Conservation (phyloP, 1,140 invertebrate species). For the Atta colombica region DNA sequence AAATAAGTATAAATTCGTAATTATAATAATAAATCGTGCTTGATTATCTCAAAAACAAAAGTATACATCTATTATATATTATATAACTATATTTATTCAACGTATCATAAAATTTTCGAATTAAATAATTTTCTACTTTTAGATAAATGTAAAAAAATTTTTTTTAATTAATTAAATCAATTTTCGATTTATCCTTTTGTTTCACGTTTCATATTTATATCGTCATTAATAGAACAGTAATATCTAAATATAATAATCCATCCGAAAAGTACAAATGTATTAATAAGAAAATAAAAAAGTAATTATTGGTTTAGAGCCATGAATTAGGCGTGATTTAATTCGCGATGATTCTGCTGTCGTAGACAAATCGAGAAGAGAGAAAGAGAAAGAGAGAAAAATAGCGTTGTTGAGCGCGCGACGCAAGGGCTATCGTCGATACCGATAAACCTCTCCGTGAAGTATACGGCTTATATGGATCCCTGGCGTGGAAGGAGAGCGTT, state of each 20-base stretch:
- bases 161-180: neutral
- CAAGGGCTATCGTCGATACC: neutral
- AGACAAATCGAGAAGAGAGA: neutral
- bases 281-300: neutral
- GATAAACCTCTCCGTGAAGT: constrained; percentile 40
- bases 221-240: neutral
- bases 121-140: neutral
- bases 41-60: neutral
- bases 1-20: neutral
- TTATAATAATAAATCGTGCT: neutral
- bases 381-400: neutral
- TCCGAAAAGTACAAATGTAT: neutral
- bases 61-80: neutral
- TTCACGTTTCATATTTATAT: neutral
- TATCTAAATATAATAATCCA: neutral
- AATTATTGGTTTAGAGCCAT: neutral
- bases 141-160: neutral
- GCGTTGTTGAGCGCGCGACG: constrained; percentile 5
- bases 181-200: neutral
- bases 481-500: constrained; percentile 75
- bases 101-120: neutral
- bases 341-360: neutral
- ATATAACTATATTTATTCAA: neutral
- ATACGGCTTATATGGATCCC: constrained; percentile 55
- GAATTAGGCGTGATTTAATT: neutral